Base-by-base conservation (phyloP, 2,888 invertebrate species). In the Orchesella flavescens region DNA sequence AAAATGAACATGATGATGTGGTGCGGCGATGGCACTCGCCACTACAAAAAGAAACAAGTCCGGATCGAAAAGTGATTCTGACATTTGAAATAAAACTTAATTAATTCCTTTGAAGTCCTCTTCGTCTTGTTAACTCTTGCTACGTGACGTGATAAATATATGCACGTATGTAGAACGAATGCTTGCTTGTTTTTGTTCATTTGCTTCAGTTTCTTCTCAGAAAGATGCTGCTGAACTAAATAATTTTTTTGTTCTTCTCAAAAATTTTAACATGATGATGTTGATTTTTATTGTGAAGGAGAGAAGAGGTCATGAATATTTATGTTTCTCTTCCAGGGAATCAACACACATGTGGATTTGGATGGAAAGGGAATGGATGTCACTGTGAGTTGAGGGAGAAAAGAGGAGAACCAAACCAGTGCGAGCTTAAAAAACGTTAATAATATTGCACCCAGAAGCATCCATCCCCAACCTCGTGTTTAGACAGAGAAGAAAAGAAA, bases 51-150 rank as follows among this genome's bases (percentile, higher is more conserved):
- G 13, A 63, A 69, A 69, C 65, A 69, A 71, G 69, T 74, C 55
- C 46, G 46, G 10, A 21, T 34, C 43, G 19, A 72, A 74, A 86
- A 84, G 66, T 73, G 71, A 74, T 75, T 84, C 57, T 83, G 84
- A 84, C 86, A 73, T 76, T 69, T 81, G 72, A 83, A 83, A 86
- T 86, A 84, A 84, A 84, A 78, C 82, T 86, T 86, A 84, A 86
- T 86, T 86, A 86, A 84, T 84, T 84, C 55, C 19, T 71, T 74
- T 82, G 68, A 44, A 15, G 9, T 5, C 49, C 49, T 13, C n/a
- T n/a, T 44, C 44, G 34, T n/a, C 43, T 61, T 15, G 61, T 73
- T 61, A 61, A 9, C 46, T 19, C 23, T 63, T 57, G 13, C 59
- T 59, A 15, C 59, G 21, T 59, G n/a, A 12, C 4, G n/a, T 19